Evolutionary conservation across 2,797 vertebrate genomes (phyloP).

Genomic region (Amblyraja radiata): DNA sequence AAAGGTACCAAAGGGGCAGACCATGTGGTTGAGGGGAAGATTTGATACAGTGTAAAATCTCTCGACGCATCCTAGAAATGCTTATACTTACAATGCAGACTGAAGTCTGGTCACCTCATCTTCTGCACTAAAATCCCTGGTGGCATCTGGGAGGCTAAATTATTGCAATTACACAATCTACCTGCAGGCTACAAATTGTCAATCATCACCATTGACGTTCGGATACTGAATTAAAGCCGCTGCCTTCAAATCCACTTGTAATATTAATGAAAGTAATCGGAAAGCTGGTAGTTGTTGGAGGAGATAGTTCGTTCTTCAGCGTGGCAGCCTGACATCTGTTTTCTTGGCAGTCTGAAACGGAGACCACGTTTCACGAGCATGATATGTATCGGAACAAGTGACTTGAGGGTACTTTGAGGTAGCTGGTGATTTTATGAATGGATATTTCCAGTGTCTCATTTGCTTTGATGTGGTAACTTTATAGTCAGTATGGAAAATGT

Average conservation of each 20-base stretch:
- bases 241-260: neutral
- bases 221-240: neutral
- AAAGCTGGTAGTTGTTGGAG: neutral
- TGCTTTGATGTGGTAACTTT: neutral
- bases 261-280: neutral
- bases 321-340: neutral
- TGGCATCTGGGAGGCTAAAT: neutral
- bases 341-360: neutral
- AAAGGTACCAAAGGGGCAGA: neutral
- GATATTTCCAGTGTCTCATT: slow-evolving; percentile 18
- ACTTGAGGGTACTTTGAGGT: neutral
- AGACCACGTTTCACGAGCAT: neutral
- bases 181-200: neutral
- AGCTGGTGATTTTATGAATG: neutral
- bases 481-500: neutral
- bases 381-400: slow-evolving; percentile 26
- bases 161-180: neutral
- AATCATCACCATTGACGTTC: neutral
- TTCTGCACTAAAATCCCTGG: neutral
- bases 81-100: neutral
- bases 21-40: neutral
- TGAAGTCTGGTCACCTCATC: neutral
- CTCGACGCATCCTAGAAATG: neutral
- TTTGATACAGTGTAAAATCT: neutral
- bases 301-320: neutral